These are phyloP conservation scores for Nymphalis c-album DNA, from an alignment of 2,888 invertebrate species.

Conservation along the genomic window DNA sequence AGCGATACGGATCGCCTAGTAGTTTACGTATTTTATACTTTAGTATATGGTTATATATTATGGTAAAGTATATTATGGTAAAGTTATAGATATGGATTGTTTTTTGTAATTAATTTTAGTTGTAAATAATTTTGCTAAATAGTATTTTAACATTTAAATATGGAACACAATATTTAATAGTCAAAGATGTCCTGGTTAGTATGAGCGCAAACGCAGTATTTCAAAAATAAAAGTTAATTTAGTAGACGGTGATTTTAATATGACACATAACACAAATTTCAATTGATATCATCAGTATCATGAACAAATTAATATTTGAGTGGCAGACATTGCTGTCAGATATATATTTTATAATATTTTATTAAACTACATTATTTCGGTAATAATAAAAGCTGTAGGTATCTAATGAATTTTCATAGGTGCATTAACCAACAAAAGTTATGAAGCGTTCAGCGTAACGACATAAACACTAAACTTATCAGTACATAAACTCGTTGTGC, in stretches of 20 bases:
- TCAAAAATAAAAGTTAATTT: no score
- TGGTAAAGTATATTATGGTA: no score
- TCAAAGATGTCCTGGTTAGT: no score
- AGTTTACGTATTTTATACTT: not conserved
- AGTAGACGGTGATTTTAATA: no score
- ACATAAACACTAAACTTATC: conserved; percentile 23
- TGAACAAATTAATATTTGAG: not conserved
- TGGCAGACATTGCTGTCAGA: no score
- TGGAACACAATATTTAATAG: no score
- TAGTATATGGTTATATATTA: not conserved
- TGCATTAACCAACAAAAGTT: conserved; percentile 20
- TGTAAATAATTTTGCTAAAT: no score
- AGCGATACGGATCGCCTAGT: not conserved
- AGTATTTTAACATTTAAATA: no score
- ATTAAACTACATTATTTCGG: not conserved
- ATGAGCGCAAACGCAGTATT: no score
- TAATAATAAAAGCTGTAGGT: not conserved
- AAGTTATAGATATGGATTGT: not conserved
- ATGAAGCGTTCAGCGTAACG: conserved; percentile 19
- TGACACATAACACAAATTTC: no score
- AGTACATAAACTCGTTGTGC: conserved; percentile 27
- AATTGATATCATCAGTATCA: no score
- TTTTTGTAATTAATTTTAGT: not conserved
- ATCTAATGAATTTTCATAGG: conserved; percentile 12
- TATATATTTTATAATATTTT: no score